phyloP scores from a whole-genome alignment of 2,797 vertebrate species.

The Malurus splendens region DNA sequence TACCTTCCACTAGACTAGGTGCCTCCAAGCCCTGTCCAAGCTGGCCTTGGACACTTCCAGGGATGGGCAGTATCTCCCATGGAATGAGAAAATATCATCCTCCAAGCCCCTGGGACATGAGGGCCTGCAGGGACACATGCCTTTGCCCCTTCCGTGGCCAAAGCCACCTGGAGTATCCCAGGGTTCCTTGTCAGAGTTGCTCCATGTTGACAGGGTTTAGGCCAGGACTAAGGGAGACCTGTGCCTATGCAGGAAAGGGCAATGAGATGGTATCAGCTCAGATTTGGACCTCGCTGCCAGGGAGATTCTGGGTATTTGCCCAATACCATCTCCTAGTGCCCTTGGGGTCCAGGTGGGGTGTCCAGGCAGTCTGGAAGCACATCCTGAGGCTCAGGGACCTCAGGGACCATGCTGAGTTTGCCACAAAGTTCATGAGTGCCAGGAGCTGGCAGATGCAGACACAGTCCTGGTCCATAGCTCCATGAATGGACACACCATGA shows the following conservation, averaged over 20 bases:
- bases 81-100: accelerated
- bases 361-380: neutral
- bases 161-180: accelerated
- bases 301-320: neutral
- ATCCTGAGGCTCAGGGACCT: neutral
- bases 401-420: neutral
- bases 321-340: neutral
- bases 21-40: neutral
- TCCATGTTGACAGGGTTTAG: accelerated
- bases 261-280: accelerated
- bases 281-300: neutral
- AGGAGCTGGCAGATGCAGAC: neutral
- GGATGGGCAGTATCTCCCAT: neutral
- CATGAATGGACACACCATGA: accelerated
- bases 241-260: accelerated
- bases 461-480: neutral
- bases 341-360: neutral
- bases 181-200: neutral
- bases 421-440: accelerated
- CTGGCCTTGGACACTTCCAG: neutral
- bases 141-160: accelerated
- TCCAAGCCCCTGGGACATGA: neutral
- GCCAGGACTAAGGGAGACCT: neutral
- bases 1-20: neutral
- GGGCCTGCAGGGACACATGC: accelerated